These are phyloP conservation scores for Theocolax elegans DNA, from an alignment of 1,140 invertebrate genomes.

Conservation along the genomic window DNA sequence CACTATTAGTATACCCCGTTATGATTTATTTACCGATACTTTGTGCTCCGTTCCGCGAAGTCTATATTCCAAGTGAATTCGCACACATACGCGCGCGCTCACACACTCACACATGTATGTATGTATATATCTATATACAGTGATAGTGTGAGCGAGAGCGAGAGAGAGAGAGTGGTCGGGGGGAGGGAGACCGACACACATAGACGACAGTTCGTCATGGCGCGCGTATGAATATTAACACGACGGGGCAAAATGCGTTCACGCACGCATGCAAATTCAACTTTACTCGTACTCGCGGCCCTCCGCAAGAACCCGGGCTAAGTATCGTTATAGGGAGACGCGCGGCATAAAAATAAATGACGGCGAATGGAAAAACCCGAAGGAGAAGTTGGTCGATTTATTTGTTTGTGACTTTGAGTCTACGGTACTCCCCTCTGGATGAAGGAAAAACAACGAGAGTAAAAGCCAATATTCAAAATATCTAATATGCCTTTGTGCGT, in stretches of 20 bases:
- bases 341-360: slow-evolving; percentile 28
- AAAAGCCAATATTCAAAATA: slow-evolving; percentile 58
- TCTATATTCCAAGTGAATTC: slow-evolving; percentile 32
- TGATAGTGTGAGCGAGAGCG: too few relatives aligned
- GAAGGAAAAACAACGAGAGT: slow-evolving; percentile 26
- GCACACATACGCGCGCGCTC: too few relatives aligned
- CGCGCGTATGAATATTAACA: slow-evolving; percentile 61
- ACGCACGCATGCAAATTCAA: slow-evolving; percentile 30
- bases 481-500: slow-evolving; percentile 55
- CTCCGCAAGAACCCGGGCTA: slow-evolving; percentile 9
- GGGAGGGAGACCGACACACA: too few relatives aligned
- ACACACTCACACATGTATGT: too few relatives aligned
- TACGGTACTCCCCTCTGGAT: too few relatives aligned
- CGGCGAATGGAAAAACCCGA: not conserved
- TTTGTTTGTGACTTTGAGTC: slow-evolving; percentile 20
- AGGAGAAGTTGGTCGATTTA: slow-evolving; percentile 3
- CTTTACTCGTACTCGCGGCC: slow-evolving; percentile 8
- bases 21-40: slow-evolving; percentile 61
- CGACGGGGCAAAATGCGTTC: slow-evolving; percentile 41
- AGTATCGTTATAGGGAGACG: slow-evolving; percentile 24
- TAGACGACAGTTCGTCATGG: slow-evolving; percentile 49
- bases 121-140: not conserved
- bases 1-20: slow-evolving; percentile 55
- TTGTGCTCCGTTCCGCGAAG: slow-evolving; percentile 46
- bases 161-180: too few relatives aligned